These are phyloP conservation scores for Clostera curtula DNA, from an alignment of 2,888 invertebrate species.

Conservation along the genomic window DNA sequence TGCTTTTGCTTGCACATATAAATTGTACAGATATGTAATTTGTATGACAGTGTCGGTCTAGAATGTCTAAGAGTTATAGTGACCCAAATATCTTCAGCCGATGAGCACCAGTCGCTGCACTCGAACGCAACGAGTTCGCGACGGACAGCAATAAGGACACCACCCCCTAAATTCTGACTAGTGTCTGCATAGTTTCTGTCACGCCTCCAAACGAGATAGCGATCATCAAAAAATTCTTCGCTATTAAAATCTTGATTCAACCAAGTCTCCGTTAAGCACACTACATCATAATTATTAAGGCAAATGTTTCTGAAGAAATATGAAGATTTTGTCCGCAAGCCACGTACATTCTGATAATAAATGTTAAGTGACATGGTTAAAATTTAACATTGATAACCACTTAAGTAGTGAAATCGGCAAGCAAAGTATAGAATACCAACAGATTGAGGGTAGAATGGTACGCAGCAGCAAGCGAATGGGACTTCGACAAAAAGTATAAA, in stretches of 20 bases:
- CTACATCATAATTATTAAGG: conserved; percentile 4
- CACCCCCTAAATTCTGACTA: conserved; percentile 5
- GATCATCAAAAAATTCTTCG: conserved; percentile 6
- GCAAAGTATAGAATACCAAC: too few relatives aligned
- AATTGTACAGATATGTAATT: conserved; percentile 1
- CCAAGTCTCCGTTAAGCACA: conserved; percentile 8
- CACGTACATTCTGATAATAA: conserved; percentile 4
- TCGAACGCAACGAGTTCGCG: conserved; percentile 4
- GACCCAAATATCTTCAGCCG: conserved; percentile 9
- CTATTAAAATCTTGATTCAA: conserved; percentile 1
- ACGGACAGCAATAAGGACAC: conserved; percentile 5
- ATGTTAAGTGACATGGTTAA: too few relatives aligned
- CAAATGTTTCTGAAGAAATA: conserved; percentile 2
- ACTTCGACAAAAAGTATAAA: too few relatives aligned
- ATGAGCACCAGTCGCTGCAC: conserved; percentile 3
- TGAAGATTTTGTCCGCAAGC: conserved; percentile 1
- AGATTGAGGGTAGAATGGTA: too few relatives aligned
- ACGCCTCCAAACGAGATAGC: conserved; percentile 7
- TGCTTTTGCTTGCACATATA: conserved; percentile 3
- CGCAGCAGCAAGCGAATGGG: too few relatives aligned
- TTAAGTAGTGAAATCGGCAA: too few relatives aligned
- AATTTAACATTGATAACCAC: too few relatives aligned
- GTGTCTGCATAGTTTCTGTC: background rate
- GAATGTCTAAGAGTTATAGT: conserved; percentile 1
- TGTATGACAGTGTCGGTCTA: conserved; percentile 1